Evolutionary conservation across 2,888 invertebrate genomes (phyloP), one percentile per base, ranked within the genome.

Genomic region (Microctonus brassicae): DNA sequence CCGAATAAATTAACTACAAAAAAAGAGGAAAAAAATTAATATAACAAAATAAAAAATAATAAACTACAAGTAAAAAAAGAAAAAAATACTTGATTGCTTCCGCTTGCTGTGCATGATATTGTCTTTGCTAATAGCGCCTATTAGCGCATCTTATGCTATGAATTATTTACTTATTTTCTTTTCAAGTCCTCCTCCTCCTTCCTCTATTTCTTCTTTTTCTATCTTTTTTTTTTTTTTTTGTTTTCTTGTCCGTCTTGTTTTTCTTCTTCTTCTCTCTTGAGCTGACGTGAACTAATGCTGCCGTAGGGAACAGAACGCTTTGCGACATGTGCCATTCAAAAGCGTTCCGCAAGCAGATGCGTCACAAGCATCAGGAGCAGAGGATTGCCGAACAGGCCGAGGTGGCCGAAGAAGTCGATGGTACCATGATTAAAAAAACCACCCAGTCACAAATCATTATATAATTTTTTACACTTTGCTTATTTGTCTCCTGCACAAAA

Each of bases 241-340:
- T 68, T 70, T 34, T 67, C 17, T 36, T 24, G 39, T 36, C 57
- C 57, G 39, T 53, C 57, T 22, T 68, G 17, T 42, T 52, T 60
- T 53, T 20, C 73, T 58, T 72, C 69, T 71, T 53, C 29, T 52
- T 58, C 60, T 61, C 66, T 72, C 69, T 72, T 74, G 70, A 73
- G 74, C 75, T 76, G 70, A 76, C 73, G 74, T 77, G 70, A 73
- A 83, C 83, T 82, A 82, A 85, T 86, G 84, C 80, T 86, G 84
- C 80, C 85, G 82, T 92, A 95, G 95, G 95, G 95, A 95, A 95
- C 93, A 95, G 94, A 93, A 95, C 95, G 84, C 91, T 94, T 88
- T 95, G 95, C 89, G 95, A 95, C 89, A 90, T 93, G 88, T 95
- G 95, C 92, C 93, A 90, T 90, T 91, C 93, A 81, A 94, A 93